These are phyloP conservation scores for Alviniconcha strummeri DNA, from an alignment of 2,888 invertebrate species.

Conservation along the genomic window DNA sequence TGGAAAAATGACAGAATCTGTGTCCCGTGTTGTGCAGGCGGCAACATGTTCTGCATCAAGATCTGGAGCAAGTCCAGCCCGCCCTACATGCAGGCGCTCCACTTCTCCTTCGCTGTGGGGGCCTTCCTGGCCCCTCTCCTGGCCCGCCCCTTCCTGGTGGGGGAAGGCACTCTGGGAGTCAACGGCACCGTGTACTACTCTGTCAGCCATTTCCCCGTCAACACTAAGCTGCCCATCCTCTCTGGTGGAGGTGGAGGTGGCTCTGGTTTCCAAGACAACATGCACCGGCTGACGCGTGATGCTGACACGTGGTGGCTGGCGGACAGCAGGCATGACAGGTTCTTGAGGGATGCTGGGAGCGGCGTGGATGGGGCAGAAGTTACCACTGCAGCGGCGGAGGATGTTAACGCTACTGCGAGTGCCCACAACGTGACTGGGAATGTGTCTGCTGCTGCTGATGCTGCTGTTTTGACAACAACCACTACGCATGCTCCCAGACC, in stretches of 20 bases:
- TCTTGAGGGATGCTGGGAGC: background rate
- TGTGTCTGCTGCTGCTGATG: background rate
- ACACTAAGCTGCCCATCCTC: slow-evolving; percentile 22
- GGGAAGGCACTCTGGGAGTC: slow-evolving; percentile 8
- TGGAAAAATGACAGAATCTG: no score
- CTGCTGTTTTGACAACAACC: background rate
- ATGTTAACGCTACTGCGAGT: no score
- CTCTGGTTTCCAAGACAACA: background rate
- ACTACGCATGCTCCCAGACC: slow-evolving; percentile 22
- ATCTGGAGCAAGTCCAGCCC: slow-evolving; percentile 71
- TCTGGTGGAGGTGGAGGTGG: background rate
- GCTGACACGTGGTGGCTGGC: background rate
- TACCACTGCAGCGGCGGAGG: no score
- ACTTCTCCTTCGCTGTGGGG: slow-evolving; percentile 75
- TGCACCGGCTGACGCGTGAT: background rate
- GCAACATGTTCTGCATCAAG: slow-evolving; percentile 73
- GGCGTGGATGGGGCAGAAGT: background rate
- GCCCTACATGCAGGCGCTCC: slow-evolving; percentile 74
- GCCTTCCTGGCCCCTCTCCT: slow-evolving; percentile 75
- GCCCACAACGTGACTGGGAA: no score
- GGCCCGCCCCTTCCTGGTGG: slow-evolving; percentile 71
- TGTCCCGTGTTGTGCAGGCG: slow-evolving; percentile 63
- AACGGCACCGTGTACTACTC: slow-evolving; percentile 24
- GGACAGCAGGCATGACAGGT: background rate
- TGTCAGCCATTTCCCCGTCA: slow-evolving; percentile 18